Percentiles rank a stretch among this genome's conserved stretches.
Evolutionary conservation across 2,888 invertebrate genomes (phyloP).

Genomic region (Amphiduros pacificus): DNA sequence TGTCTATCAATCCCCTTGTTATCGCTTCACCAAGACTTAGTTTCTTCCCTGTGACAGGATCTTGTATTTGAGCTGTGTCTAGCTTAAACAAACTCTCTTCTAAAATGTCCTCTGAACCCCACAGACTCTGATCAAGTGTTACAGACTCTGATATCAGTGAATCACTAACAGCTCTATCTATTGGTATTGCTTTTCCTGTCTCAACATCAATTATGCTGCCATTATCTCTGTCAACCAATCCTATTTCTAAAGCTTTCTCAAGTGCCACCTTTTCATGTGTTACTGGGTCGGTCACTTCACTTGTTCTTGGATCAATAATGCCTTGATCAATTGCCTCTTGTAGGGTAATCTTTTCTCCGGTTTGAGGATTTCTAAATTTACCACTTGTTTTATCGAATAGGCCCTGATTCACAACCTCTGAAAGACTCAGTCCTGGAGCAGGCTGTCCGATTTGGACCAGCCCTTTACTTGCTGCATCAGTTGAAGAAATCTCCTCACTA

Average conservation of each 20-base stretch:
- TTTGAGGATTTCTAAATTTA: constrained; percentile 66
- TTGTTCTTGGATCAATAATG: background rate
- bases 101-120: background rate
- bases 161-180: background rate
- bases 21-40: constrained; percentile 8
- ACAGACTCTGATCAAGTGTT: too few relatives aligned
- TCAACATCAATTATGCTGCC: background rate
- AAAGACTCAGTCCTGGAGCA: constrained; percentile 24
- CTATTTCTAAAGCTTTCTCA: background rate
- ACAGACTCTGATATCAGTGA: constrained; percentile 25
- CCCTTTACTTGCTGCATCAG: too few relatives aligned
- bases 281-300: background rate
- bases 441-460: too few relatives aligned
- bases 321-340: background rate
- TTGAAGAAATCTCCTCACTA: too few relatives aligned
- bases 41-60: background rate
- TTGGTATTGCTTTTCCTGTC: background rate
- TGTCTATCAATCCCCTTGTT: background rate
- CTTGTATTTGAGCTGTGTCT: background rate
- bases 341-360: constrained; percentile 68
- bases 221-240: background rate
- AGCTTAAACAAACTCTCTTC: background rate
- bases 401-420: background rate
- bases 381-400: constrained; percentile 55
- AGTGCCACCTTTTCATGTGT: background rate